Percentiles rank a stretch among this genome's conserved stretches.
Conservation (phyloP, 1,140 invertebrate genomes). For the Armadillidium nasatum region DNA sequence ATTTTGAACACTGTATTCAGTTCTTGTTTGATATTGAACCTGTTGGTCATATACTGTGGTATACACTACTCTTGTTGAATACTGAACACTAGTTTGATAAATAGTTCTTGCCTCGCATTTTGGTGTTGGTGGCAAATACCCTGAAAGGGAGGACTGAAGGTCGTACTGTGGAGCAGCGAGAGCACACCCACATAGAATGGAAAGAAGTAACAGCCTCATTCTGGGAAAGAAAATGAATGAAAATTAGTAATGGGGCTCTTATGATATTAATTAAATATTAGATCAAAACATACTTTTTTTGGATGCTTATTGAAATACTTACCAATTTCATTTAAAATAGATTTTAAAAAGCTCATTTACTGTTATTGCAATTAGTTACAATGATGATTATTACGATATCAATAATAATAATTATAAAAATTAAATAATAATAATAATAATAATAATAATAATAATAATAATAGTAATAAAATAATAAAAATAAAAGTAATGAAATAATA, state of each 20-base stretch:
- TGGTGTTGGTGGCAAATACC: background rate
- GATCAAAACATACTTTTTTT: too few relatives aligned
- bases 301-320: too few relatives aligned
- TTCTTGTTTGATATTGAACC: background rate
- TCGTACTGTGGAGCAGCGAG: background rate
- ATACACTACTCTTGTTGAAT: background rate
- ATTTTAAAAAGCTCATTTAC: too few relatives aligned
- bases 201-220: background rate
- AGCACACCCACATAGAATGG: background rate
- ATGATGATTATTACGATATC: too few relatives aligned
- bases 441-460: too few relatives aligned
- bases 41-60: background rate
- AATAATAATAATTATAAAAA: too few relatives aligned
- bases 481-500: too few relatives aligned
- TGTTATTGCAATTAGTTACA: too few relatives aligned
- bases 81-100: background rate
- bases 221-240: background rate
- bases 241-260: background rate
- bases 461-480: too few relatives aligned
- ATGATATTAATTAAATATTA: too few relatives aligned
- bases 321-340: too few relatives aligned
- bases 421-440: too few relatives aligned
- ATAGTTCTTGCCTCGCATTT: background rate
- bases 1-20: background rate
- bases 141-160: background rate